Base-by-base conservation (phyloP, 2,797 vertebrate species). In the Lerista edwardsae region DNA sequence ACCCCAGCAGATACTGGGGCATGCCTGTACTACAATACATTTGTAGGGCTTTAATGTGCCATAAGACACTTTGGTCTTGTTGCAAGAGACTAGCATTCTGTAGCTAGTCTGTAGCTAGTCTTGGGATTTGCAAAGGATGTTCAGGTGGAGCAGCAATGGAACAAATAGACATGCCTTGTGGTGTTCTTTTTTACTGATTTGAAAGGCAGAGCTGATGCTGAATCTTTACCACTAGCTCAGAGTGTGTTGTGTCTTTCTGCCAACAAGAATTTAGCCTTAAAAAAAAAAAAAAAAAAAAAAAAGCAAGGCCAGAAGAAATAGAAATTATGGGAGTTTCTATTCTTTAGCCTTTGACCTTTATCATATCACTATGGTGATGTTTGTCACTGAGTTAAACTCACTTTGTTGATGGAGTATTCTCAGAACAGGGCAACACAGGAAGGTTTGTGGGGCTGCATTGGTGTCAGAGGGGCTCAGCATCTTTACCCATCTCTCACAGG, bases 401-500 rank as follows among this genome's bases (percentile, higher is more conserved):
- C 34, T 71, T 71, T 29, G 19, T 39, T 71, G 34, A 39, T 23
- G 39, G 68, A 23, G 3, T 41, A 19, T 15, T 4, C 51, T 55
- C 36, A 47, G 36, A 3, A 6, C 39, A 59, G 34, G 51, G 17
- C 17, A n/a, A 68, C 36, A 10, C 6, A 21, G 39, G 29, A 39
- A 8, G 59, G 51, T 47, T 69, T 84, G 8, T 69, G 19, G 55
- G 55, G 41, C 41, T 51, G 9, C 12, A 27, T 27, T 31, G 47
- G 62, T 36, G 31, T 36, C 23, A 57, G 36, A 80, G 44, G 29
- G 57, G 4, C 27, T 41, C 27, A 59, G 25, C 39, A 27, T 65
- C 55, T 83, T 51, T 75, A 34, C 65, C 77, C 31, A 3, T 82
- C 41, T 82, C 41, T 80, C 19, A 4, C 72, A 87, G 86, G 64